These are phyloP conservation scores for Digitonthophagus gazella DNA, from an alignment of 2,888 invertebrate species.

Conservation along the genomic window DNA sequence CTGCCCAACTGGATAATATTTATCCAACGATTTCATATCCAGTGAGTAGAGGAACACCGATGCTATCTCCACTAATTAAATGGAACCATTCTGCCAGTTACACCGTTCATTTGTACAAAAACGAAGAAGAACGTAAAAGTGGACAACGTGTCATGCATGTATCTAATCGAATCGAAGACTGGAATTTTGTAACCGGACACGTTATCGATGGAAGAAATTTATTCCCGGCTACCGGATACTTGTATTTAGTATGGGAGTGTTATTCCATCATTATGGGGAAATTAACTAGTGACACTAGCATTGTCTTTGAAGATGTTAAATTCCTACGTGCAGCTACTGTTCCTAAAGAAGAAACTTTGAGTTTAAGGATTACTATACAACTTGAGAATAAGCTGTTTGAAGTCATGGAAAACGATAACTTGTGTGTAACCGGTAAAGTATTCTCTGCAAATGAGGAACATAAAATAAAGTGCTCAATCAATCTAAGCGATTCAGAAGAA, in stretches of 20 bases:
- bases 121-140: constrained; percentile 65
- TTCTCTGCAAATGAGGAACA: constrained; percentile 48
- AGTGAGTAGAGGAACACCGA: constrained; percentile 81
- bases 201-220: constrained; percentile 66
- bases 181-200: constrained; percentile 75
- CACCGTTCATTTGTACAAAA: constrained; percentile 67
- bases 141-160: constrained; percentile 64
- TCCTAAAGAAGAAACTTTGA: constrained; percentile 46
- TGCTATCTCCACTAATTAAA: constrained; percentile 77
- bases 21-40: constrained; percentile 78
- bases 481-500: not conserved
- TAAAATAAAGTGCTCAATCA: not conserved
- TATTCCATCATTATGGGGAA: constrained; percentile 50
- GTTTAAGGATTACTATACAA: constrained; percentile 37
- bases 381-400: constrained; percentile 41
- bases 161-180: constrained; percentile 63
- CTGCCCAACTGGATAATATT: constrained; percentile 70
- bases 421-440: constrained; percentile 67
- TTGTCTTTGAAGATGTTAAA: constrained; percentile 59
- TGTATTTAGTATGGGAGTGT: constrained; percentile 56
- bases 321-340: constrained; percentile 60
- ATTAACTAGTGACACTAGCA: constrained; percentile 51
- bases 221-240: constrained; percentile 62
- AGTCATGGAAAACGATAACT: constrained; percentile 61
- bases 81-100: constrained; percentile 86